Base-by-base conservation (phyloP, 1,140 invertebrate genomes). In the Drosophila ercepeae region DNA sequence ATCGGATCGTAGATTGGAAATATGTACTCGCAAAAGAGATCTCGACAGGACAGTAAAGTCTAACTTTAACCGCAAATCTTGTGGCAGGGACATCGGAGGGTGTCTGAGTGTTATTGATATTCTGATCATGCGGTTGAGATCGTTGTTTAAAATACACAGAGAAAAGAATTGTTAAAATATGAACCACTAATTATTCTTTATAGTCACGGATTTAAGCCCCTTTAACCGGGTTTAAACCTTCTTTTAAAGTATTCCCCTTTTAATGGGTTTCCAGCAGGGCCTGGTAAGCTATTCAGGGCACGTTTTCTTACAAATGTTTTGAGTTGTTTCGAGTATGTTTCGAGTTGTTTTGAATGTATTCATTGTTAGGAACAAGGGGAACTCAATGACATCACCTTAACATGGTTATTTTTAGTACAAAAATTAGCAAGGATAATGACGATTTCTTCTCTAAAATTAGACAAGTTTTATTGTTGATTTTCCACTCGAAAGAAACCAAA, bases 61-160 rank as follows among this genome's bases (percentile, higher is more conserved):
- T 65, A 65, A 44, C 52, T n/a, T 53, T 53, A 67, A 67, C 63
- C 63, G 45, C 63, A 53, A 67, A 25, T 19, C 45, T 65, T 64
- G 63, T 48, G 63, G 23, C 18, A 41, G 25, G 14, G 14, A 32
- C 48, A 21, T 21, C 21, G 61, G 36, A 51, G 19, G 45, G 45
- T n/a, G 34, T n/a, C 45, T 18, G 60, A 65, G 42, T 44, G 63
- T 65, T 65, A 67, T 67, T 67, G 63, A 67, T 67, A 67, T 67
- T 67, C 63, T 14, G 60, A 65, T 67, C 63, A 67, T 67, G 63
- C 48, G 63, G 63, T 67, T 65, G 7, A 23, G 57, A 64, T 61
- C 14, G 27, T 11, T 11, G 18, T 16, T 25, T 49, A 50, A 16
- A n/a, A 1, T 49, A 2, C 60, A 65, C 60, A 9, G n/a, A 7